These are phyloP conservation scores for Zygaena filipendulae DNA, from an alignment of 2,888 invertebrate species.

Conservation along the genomic window DNA sequence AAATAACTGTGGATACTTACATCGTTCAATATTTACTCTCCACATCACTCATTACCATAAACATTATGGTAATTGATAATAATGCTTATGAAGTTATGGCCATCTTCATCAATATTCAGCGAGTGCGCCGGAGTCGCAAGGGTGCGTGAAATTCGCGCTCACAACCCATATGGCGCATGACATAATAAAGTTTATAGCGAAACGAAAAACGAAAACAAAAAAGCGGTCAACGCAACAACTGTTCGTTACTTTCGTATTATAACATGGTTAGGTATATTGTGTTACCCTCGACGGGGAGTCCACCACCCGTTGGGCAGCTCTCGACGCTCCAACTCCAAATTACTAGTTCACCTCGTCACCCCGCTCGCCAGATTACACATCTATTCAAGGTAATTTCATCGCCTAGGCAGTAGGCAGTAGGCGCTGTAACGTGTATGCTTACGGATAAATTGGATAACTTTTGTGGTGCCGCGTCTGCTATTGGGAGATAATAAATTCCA, in stretches of 20 bases:
- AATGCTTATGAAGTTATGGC: constrained; percentile 24
- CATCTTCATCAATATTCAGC: constrained; percentile 30
- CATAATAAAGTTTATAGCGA: constrained; percentile 45
- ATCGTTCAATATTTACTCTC: too few relatives aligned
- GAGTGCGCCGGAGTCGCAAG: constrained; percentile 21
- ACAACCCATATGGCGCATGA: constrained; percentile 42
- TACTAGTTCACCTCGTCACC: constrained; percentile 32
- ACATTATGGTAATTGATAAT: too few relatives aligned
- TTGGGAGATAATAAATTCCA: too few relatives aligned
- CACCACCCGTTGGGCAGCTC: constrained; percentile 43
- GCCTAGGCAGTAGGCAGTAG: constrained; percentile 14
- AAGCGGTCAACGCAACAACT: constrained; percentile 43
- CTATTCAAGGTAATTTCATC: constrained; percentile 22
- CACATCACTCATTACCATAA: too few relatives aligned
- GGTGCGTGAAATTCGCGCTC: constrained; percentile 34
- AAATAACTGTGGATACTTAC: too few relatives aligned
- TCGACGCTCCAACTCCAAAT: constrained; percentile 48
- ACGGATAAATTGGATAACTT: too few relatives aligned
- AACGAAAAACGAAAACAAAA: constrained; percentile 38
- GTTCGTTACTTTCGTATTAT: constrained; percentile 36
- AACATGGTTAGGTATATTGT: constrained; percentile 36
- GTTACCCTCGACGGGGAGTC: constrained; percentile 34
- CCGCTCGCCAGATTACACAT: constrained; percentile 25
- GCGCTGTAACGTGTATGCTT: constrained; percentile 17
- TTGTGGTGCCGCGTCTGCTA: too few relatives aligned